Evolutionary conservation across 2,797 vertebrate species (phyloP), one percentile per base, ranked within the genome.

Genomic region (Myoxocephalus aenaeus): DNA sequence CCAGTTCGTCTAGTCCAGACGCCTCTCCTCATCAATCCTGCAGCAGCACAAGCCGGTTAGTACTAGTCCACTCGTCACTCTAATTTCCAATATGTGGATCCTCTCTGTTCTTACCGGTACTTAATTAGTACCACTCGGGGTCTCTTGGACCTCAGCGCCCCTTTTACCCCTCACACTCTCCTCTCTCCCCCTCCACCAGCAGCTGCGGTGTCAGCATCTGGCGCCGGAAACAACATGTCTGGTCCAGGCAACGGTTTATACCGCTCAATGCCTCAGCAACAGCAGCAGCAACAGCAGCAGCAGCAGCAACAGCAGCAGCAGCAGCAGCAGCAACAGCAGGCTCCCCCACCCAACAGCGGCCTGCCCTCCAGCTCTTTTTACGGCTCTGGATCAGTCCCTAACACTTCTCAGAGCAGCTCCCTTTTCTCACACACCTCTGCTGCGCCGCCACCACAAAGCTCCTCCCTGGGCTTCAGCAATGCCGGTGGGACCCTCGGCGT

Each of bases 321-420:
- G 50, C 97, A 97, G 89, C 95, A 95, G 0, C 97, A 97, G 90
- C 95, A 64, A 0, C 97, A 97, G 58, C 97, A 93, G 57, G 93
- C 90, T 3, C 96, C 95, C 58, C 96, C 95, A 12, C 97, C 93
- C 85, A 97, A 93, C 92, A 96, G 94, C 77, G 98, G 96, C 85
- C 93, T 99, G 65, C 96, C 96, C 44, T 98, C 98, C 66, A 98
- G 93, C 90, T 99, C 98, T 14, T 99, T 99, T 94, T 99, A 99
- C 38, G 98, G 97, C 89, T 97, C 96, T 79, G 96, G 93, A 79
- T 97, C 97, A 32, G 93, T 99, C 89, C 96, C 96, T 14, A 97
- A 93, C 92, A 99, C 95, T 84, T 98, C 97, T 88, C 98, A 99
- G 95, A 99, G 97, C 95, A 98, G 96, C 92, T 99, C 98, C 65